A percentile compares a stretch with the other conserved stretches of the same genome.
phyloP scores from a whole-genome alignment of 2,113 vertebrate species.

The Apodemus sylvaticus region DNA sequence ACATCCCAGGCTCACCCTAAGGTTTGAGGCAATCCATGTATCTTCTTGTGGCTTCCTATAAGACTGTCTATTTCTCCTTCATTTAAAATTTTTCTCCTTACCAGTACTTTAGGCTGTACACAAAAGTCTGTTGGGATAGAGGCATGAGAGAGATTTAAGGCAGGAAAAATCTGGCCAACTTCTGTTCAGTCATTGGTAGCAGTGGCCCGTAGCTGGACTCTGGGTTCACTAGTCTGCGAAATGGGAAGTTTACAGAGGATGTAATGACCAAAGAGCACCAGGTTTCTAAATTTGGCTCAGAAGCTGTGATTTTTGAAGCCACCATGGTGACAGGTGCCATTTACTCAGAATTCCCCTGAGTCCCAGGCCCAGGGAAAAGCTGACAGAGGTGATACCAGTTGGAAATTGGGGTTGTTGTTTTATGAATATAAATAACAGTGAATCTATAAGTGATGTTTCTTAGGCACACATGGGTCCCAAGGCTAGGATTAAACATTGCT shows the following conservation, averaged over 20 bases:
- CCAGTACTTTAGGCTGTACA: not conserved
- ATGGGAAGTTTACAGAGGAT: not conserved
- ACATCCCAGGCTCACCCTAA: not conserved
- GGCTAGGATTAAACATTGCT: fast-evolving
- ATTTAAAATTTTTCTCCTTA: not conserved
- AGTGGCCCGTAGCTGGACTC: not conserved
- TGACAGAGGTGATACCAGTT: fast-evolving
- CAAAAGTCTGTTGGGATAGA: fast-evolving
- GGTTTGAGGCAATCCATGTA: not conserved
- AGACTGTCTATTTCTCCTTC: not conserved
- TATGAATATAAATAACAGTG: not conserved
- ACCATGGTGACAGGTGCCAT: fast-evolving
- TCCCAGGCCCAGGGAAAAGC: fast-evolving
- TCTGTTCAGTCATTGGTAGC: not conserved
- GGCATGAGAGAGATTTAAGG: not conserved
- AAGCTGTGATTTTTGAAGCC: not conserved
- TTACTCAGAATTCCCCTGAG: not conserved
- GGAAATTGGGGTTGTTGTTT: not conserved
- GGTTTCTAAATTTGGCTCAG: not conserved
- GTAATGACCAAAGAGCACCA: not conserved
- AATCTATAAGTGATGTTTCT: fast-evolving
- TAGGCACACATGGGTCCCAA: not conserved
- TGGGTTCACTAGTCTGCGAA: not conserved
- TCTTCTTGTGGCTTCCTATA: not conserved
- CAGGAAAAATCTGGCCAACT: too few species aligned